Percentiles rank a stretch among this genome's conserved stretches.
Evolutionary conservation across 2,888 invertebrate species (phyloP).

Genomic region (Candidula unifasciata): DNA sequence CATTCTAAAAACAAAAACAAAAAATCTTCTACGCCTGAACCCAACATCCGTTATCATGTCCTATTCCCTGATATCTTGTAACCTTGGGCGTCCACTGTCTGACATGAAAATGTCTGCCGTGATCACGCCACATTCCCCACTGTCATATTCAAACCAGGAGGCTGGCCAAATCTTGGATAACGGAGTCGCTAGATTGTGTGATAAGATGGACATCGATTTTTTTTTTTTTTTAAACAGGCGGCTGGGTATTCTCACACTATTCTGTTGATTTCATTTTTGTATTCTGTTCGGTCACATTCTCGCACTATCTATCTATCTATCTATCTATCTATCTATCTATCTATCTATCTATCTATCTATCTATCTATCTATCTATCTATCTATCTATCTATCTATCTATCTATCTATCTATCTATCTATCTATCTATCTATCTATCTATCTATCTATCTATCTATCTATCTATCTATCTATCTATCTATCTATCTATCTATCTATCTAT

Average conservation of each 20-base stretch:
- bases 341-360: neutral
- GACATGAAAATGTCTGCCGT: neutral
- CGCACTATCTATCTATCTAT: neutral
- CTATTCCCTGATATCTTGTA: neutral
- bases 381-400: too few relatives aligned
- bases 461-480: conserved; percentile 38
- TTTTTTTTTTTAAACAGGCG: too few relatives aligned
- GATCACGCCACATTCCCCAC: neutral
- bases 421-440: too few relatives aligned
- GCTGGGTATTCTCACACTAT: too few relatives aligned
- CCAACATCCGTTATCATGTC: neutral
- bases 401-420: too few relatives aligned
- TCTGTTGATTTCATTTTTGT: too few relatives aligned
- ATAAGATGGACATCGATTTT: neutral
- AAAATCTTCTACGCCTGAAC: neutral
- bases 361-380: too few relatives aligned
- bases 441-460: conserved; percentile 44
- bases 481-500: conserved; percentile 38
- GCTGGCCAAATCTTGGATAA: neutral
- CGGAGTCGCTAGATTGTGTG: neutral
- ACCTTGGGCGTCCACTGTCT: neutral
- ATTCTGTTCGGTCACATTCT: neutral
- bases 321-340: neutral
- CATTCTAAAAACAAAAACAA: too few relatives aligned
- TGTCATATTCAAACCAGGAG: neutral